Percentiles rank a stretch among this genome's conserved stretches.
These are phyloP conservation scores for Philopedon plagiatum DNA, from an alignment of 2,888 invertebrate species.

Conservation along the genomic window DNA sequence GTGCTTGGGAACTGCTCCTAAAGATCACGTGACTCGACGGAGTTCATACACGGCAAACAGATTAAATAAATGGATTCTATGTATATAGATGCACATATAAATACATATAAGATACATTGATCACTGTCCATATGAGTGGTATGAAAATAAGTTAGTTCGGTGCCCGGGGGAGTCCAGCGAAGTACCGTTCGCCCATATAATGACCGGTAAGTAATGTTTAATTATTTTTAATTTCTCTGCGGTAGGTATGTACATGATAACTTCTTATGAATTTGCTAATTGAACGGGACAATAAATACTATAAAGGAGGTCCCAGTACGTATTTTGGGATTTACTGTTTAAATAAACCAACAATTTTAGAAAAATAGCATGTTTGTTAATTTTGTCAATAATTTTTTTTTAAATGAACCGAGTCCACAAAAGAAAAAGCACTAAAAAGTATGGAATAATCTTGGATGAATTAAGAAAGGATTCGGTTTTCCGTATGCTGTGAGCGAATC, in stretches of 20 bases:
- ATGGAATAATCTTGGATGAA: no score
- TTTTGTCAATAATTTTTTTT: no score
- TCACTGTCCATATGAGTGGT: constrained; percentile 43
- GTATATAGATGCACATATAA: neutral
- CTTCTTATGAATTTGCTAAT: constrained; percentile 9
- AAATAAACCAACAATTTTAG: neutral
- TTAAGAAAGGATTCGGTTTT: no score
- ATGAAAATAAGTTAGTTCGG: constrained; percentile 48
- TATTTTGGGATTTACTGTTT: neutral
- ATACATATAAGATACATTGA: constrained; percentile 39
- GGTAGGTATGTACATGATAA: constrained; percentile 38
- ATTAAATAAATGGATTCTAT: no score
- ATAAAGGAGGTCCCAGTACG: no score
- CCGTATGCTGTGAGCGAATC: no score
- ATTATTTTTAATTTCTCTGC: constrained; percentile 49
- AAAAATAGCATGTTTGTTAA: no score
- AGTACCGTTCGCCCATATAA: constrained; percentile 47
- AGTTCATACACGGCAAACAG: no score
- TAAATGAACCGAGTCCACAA: no score
- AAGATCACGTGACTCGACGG: no score
- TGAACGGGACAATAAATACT: neutral
- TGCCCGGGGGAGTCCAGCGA: constrained; percentile 32
- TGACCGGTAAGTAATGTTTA: constrained; percentile 49
- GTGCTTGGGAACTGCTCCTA: no score
- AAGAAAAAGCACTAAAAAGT: no score